These are phyloP conservation scores for Stomorhina lunata DNA, from an alignment of 2,888 invertebrate species.

Conservation along the genomic window DNA sequence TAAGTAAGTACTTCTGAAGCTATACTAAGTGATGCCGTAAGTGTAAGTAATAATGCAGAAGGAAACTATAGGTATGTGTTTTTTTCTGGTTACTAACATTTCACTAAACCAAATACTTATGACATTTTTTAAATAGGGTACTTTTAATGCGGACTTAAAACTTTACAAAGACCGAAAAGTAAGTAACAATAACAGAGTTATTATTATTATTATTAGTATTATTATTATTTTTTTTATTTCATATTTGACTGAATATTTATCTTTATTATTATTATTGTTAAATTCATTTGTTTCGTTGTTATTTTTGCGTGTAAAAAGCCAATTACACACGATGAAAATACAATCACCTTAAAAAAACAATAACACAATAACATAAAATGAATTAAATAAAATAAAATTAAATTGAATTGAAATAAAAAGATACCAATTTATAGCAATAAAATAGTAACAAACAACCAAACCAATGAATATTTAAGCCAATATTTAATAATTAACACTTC, in stretches of 20 bases:
- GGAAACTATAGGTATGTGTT: too few species aligned
- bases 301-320: conserved; percentile 50
- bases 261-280: conserved; percentile 3
- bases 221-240: conserved; percentile 1
- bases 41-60: too few species aligned
- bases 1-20: too few species aligned
- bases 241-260: conserved; percentile 18
- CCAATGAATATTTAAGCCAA: background rate
- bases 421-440: background rate
- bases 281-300: conserved; percentile 22
- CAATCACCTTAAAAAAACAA: conserved; percentile 26
- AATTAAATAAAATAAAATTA: conserved; percentile 24
- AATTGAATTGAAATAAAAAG: background rate
- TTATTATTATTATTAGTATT: conserved; percentile 17
- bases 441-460: background rate
- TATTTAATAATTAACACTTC: conserved; percentile 32
- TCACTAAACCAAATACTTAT: background rate
- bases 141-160: background rate
- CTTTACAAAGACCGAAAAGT: background rate
- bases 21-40: too few species aligned
- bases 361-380: conserved; percentile 20
- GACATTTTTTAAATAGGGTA: background rate
- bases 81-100: too few species aligned
- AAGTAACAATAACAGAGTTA: conserved; percentile 29
- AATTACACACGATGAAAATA: conserved; percentile 55